Evolutionary conservation across 2,888 invertebrate genomes (phyloP).

Genomic region (Desoria tigrina): DNA sequence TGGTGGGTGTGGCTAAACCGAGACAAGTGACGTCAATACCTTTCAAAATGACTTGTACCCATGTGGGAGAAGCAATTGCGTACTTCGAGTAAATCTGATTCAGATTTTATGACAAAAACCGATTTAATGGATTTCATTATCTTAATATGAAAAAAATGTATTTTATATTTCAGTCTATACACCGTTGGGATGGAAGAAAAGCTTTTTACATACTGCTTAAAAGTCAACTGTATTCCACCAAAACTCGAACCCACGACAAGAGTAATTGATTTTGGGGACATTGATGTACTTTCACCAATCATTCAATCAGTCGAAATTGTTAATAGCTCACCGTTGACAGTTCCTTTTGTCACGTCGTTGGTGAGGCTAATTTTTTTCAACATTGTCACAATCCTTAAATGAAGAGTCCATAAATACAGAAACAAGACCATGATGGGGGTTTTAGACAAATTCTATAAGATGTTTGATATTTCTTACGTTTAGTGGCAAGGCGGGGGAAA

Average conservation of each 20-base stretch:
- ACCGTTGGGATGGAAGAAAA: slow-evolving; percentile 28
- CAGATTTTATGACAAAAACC: background rate
- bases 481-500: slow-evolving; percentile 10
- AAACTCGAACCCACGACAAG: slow-evolving; percentile 28
- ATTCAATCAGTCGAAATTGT: slow-evolving; percentile 21
- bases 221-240: slow-evolving; percentile 22
- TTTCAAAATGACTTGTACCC: slow-evolving; percentile 16
- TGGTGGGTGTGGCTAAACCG: slow-evolving; percentile 33
- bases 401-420: no score
- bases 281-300: slow-evolving; percentile 22
- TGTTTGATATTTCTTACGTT: no score
- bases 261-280: slow-evolving; percentile 34
- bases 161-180: slow-evolving; percentile 21
- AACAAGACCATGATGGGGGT: no score
- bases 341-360: slow-evolving; percentile 21
- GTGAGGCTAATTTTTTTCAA: no score
- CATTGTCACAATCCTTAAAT: no score
- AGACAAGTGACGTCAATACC: slow-evolving; percentile 29
- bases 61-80: slow-evolving; percentile 20
- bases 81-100: slow-evolving; percentile 28
- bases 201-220: slow-evolving; percentile 7
- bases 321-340: slow-evolving; percentile 33
- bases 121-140: background rate
- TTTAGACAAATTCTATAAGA: no score
- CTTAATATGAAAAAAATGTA: background rate